phyloP scores from a whole-genome alignment of 1,140 invertebrate genomes.

The Aporrectodea caliginosa region DNA sequence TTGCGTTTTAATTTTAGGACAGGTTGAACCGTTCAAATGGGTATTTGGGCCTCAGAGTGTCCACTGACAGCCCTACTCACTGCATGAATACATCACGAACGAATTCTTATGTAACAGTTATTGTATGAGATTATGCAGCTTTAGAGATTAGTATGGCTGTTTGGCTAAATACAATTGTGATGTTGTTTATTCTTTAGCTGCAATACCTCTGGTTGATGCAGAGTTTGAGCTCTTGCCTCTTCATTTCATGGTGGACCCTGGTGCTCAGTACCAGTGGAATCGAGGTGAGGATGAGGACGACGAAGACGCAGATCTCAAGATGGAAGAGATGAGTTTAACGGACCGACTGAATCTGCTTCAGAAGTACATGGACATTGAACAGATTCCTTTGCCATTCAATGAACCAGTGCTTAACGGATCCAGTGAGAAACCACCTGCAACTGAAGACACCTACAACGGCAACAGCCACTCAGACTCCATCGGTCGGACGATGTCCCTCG shows the following conservation, averaged over 20 bases:
- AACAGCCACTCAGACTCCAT: background rate
- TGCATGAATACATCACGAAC: no score
- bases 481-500: background rate
- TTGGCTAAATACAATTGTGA: no score
- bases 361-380: slow-evolving; percentile 6
- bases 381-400: background rate
- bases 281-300: slow-evolving; percentile 45
- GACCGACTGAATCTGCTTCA: background rate
- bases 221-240: slow-evolving; percentile 70
- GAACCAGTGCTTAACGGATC: background rate
- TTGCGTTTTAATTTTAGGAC: no score
- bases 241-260: slow-evolving; percentile 80
- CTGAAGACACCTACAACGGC: background rate
- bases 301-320: background rate
- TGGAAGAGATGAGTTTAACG: background rate
- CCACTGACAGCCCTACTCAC: no score
- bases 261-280: slow-evolving; percentile 65
- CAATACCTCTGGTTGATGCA: slow-evolving; percentile 71
- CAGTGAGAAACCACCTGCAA: background rate
- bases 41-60: no score
- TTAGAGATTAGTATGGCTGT: no score
- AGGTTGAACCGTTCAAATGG: no score
- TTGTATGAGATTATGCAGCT: no score
- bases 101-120: no score
- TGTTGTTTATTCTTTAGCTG: slow-evolving; percentile 54